A percentile compares a stretch with the other conserved stretches of the same genome.
phyloP scores from a whole-genome alignment of 2,113 vertebrate species.

The Paralichthys olivaceus region DNA sequence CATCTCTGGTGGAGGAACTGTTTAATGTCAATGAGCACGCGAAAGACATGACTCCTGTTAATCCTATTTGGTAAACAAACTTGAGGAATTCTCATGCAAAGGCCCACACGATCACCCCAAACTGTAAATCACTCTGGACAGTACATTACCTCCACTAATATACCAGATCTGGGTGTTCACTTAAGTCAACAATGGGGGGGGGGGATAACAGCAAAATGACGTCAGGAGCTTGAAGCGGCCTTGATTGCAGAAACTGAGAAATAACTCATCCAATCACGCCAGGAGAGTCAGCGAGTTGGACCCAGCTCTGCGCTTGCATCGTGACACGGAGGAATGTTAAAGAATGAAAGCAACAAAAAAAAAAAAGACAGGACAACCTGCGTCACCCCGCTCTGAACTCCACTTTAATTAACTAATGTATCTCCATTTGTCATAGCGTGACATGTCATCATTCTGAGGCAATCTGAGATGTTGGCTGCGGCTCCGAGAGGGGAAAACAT shows the following conservation, averaged over 20 bases:
- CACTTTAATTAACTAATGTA: slow-evolving; percentile 86
- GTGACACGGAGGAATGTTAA: slow-evolving; percentile 73
- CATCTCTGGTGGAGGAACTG: slow-evolving; percentile 28
- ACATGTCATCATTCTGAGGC: slow-evolving; percentile 88
- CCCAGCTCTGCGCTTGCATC: slow-evolving; percentile 51
- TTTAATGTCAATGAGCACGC: slow-evolving; percentile 52
- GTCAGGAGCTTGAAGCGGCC: slow-evolving; percentile 56
- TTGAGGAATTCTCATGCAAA: slow-evolving; percentile 42
- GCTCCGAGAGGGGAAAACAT: slow-evolving; percentile 81
- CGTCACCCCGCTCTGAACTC: slow-evolving; percentile 84
- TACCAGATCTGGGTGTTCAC: slow-evolving; percentile 55
- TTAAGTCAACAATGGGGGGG: slow-evolving; percentile 66
- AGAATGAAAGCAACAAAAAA: slow-evolving; percentile 56
- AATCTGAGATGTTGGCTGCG: slow-evolving; percentile 82
- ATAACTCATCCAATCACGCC: slow-evolving; percentile 68
- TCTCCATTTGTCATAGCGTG: slow-evolving; percentile 87
- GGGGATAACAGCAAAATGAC: slow-evolving; percentile 61
- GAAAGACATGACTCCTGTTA: slow-evolving; percentile 48
- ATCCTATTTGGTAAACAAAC: slow-evolving; percentile 61
- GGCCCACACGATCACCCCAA: slow-evolving; percentile 39
- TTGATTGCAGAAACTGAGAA: slow-evolving; percentile 77
- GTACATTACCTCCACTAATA: slow-evolving; percentile 64
- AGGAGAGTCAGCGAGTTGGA: slow-evolving; percentile 67
- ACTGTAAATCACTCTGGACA: slow-evolving; percentile 63
- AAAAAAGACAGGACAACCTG: slow-evolving; percentile 71